Evolutionary conservation across 1,140 invertebrate genomes (phyloP), one percentile per base, ranked within the genome.

Genomic region (Drosophila repleta): DNA sequence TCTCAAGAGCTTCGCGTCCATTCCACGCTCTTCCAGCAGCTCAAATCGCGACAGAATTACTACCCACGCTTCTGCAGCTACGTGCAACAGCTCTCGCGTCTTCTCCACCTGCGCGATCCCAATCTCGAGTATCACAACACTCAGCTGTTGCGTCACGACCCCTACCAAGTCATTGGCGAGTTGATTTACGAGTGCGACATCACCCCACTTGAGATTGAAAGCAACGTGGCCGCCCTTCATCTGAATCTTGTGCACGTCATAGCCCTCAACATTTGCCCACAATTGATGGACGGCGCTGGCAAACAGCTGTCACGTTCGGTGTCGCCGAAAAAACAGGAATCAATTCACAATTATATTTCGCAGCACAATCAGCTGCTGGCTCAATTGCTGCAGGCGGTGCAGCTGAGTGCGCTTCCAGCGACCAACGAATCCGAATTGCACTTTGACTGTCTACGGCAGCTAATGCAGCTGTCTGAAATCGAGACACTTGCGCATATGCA

Each of bases 241-340:
- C 84, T 94, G 18, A 94, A 94, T 92, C 91, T 94, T 41, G 92
- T 94, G 1, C 93, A 94, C 73, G 93, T 93, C 17, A 93, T 94
- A 13, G 92, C 93, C 6, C 77, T 92, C 1, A 94, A 93, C 74
- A 93, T 92, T 55, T 94, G 93, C 63, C 93, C 94, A 0, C 93
- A 92, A 52, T 77, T 94, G 37, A 82, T 84, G 0, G 75, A 76
- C 1, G 57, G 64, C 15, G 29, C 35, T 5, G 18, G 6, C 11
- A 41, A 39, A 8, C 7, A 32, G 26, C 10, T 15, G 2, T 56
- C 57, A 0, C 72, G 78, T 1, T 7, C 43, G 5, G 75, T 82
- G 29, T 39, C 61, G 0, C 26, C 70, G 0, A 67, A 76, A 21
- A 91, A 79, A 32, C 74, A 87, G 41, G 35, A 84, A 52, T 75